A percentile compares a stretch with the other conserved stretches of the same genome.
These are phyloP conservation scores for Palythoa caribaeorum DNA, from an alignment of 92 coral and sea anemone genomes.

Conservation along the genomic window DNA sequence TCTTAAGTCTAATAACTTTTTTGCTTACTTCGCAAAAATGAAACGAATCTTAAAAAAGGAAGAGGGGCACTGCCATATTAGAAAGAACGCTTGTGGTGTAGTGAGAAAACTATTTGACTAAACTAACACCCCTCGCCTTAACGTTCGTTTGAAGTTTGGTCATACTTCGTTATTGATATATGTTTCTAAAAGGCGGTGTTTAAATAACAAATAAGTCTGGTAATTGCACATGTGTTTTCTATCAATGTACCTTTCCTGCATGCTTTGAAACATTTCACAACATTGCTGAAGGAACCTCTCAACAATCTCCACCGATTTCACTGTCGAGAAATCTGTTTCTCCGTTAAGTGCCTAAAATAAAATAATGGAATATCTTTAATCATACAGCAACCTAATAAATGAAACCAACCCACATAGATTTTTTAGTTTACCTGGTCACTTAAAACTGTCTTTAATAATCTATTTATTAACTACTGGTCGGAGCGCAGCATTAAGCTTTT, in stretches of 20 bases:
- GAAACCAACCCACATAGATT: no score
- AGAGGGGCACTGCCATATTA: no score
- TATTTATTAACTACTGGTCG: no score
- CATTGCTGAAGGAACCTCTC: slow-evolving; percentile 77
- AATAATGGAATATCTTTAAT: background rate
- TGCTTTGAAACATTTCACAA: slow-evolving; percentile 61
- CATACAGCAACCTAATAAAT: background rate
- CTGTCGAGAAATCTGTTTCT: slow-evolving; percentile 77
- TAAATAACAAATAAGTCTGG: background rate
- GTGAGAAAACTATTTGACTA: background rate
- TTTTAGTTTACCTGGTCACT: no score
- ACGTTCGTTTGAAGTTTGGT: background rate
- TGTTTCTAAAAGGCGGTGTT: no score
- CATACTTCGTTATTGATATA: background rate
- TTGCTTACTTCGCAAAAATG: background rate
- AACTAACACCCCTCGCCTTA: background rate
- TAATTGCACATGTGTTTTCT: background rate
- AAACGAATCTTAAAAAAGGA: no score
- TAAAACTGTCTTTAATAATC: no score
- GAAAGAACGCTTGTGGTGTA: no score
- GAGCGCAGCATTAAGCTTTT: no score
- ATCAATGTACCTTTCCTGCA: slow-evolving; percentile 53
- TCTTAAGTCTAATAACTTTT: background rate
- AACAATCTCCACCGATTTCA: slow-evolving; percentile 66
- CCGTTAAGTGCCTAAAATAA: slow-evolving; percentile 76